phyloP scores from a whole-genome alignment of 2,888 invertebrate species.

The Limenitis camilla region DNA sequence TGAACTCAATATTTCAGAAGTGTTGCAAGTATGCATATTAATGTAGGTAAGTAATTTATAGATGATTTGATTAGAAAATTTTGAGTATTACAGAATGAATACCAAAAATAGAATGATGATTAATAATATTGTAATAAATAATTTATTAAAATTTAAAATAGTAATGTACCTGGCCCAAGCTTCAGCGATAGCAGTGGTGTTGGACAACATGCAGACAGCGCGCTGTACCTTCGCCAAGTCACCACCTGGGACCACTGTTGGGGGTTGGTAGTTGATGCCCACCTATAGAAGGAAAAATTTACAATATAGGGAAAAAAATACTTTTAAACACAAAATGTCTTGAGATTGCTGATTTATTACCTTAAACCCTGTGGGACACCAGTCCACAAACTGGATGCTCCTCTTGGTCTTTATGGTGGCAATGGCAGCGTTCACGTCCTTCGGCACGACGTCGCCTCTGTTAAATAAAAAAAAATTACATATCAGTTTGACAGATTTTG shows the following conservation, averaged over 20 bases:
- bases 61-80: no score
- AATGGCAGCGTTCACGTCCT: conserved; percentile 94
- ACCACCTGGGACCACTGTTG: conserved; percentile 92
- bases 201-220: conserved; percentile 97
- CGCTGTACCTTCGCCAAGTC: conserved; percentile 94
- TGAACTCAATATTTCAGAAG: no score
- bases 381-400: conserved; percentile 91
- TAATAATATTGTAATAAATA: no score
- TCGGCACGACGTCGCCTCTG: conserved; percentile 94
- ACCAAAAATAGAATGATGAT: no score
- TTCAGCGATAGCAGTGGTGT: conserved; percentile 96
- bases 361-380: conserved; percentile 89
- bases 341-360: conserved; percentile 28
- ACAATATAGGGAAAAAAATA: no score
- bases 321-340: no score
- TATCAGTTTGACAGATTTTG: no score
- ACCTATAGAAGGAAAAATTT: conserved; percentile 47
- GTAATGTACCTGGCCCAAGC: conserved; percentile 86
- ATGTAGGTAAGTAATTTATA: no score
- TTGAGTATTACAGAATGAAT: no score
- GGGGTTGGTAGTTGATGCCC: conserved; percentile 92
- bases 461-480: not conserved
- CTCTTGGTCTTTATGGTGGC: conserved; percentile 96
- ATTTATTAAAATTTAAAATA: not conserved
- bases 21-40: no score